Evolutionary conservation across 2,888 invertebrate genomes (phyloP), one percentile per base, ranked within the genome.

Genomic region (Uropetala carovei): DNA sequence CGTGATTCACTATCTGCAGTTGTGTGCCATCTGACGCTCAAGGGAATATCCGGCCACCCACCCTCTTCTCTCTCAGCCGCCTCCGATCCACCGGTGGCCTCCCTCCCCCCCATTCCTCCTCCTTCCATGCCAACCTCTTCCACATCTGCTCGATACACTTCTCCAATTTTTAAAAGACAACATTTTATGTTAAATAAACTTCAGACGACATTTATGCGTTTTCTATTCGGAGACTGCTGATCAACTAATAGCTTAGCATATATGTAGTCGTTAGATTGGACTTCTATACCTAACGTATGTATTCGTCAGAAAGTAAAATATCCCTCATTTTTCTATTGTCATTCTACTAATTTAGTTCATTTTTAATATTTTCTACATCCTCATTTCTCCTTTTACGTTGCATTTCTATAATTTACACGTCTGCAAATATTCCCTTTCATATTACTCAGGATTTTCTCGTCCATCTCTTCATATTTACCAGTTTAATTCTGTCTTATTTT

Each of bases 1-100:
- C 30, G 89, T 89, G 89, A 89, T 89, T 89, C 89, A 89, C 89
- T 89, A 89, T 89, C 89, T 89, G 89, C 89, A 64, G 89, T 60
- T 64, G 64, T 30, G 89, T 68, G 89, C 89, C 89, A 68, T 89
- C 89, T 64, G 43, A 5, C 56, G 89, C 89, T n/a, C 89, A 89
- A 89, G 64, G 64, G 89, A 89, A 43, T 68, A 68, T 10, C 64
- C 64, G 89, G 18, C 89, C 60, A 89, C 89, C 89, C 64, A 89
- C 13, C 60, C 64, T 68, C 56, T 27, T 59, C 22, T 30, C 57
- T 75, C 75, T 43, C 43, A 43, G 43, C 43, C 43, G 43, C 43
- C 43, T 43, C 43, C 43, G 43, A 43, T 43, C 43, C 43, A 43
- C 43, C 43, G 43, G 5, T 43, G 43, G 43, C 43, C 3, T 22